Base-by-base conservation (phyloP, 92 coral and sea anemone genomes). In the Parazoanthus atlanticus region DNA sequence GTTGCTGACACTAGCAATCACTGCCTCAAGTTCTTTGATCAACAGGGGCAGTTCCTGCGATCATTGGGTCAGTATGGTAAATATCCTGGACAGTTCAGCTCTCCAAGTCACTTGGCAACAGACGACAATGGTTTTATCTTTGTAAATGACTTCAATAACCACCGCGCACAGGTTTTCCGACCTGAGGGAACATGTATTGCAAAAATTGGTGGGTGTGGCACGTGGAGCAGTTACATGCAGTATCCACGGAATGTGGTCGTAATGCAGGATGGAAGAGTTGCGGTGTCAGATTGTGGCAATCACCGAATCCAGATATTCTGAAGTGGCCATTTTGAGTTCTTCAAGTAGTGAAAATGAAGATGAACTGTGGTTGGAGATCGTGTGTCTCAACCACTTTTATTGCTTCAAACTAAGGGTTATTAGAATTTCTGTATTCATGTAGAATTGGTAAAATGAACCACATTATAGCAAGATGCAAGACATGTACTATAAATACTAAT, bases 1-100 rank as follows among this genome's bases (percentile, higher is more conserved):
- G 93, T 91, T n/a, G 90, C 93, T 19, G 93, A 91, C 78, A 81
- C 91, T 33, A 70, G 71, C 33, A 88, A 83, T 52, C 71, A 91
- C 56, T 73, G 85, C 77, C 56, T 91, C 33, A 88, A 83, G 81
- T 72, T 88, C 67, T 91, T 81, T 65, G 89, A 82, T 3, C 85
- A 87, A 12, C 88, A 91, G 31, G 91, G 91, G 28, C 33, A 46
- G 11, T 79, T 36, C 49, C 13, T 83, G 79, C 56, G 47, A 23
- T 83, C 89, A 10, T 11, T 88, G 8, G 89, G 89, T 16, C 31
- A 43, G 25, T 83, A 72, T 38, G 86, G 46, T n/a, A 69, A 8
- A 4, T 28, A 30, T n/a, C 54, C 31, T 16, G 87, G 78, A 23
- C 67, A 70, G 78, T 71, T 90, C 25, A n/a, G 9, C 32, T 76